Evolutionary conservation across 2,113 vertebrate species (phyloP).

Genomic region (Malurus elegans): DNA sequence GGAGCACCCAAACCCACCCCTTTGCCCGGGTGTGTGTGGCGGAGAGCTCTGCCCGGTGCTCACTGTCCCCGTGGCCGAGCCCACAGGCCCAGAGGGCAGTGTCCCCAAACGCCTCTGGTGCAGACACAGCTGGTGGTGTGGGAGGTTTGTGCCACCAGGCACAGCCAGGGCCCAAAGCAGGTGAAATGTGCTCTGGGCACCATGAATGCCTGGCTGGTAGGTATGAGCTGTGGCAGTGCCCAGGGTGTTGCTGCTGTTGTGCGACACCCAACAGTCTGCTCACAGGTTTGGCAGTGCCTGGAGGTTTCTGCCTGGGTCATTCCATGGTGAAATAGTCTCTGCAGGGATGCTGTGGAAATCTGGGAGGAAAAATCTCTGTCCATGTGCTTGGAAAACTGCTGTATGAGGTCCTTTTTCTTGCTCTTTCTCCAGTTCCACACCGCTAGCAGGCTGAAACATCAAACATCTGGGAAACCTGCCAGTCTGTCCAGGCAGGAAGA

Average conservation of each 20-base stretch:
- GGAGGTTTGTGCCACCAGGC: accelerated
- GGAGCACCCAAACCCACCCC: background rate
- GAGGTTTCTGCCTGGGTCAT: background rate
- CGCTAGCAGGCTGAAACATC: background rate
- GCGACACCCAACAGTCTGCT: background rate
- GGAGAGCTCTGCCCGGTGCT: background rate
- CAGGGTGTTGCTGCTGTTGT: accelerated
- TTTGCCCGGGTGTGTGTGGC: background rate
- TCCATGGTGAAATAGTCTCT: background rate
- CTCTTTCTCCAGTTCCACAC: background rate
- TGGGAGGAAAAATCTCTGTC: background rate
- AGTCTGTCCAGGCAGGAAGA: background rate
- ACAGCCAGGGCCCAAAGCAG: background rate
- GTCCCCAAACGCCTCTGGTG: background rate
- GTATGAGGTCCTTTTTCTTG: background rate
- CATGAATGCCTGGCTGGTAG: background rate
- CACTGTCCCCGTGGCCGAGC: background rate
- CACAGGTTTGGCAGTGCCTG: background rate
- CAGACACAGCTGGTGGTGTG: accelerated
- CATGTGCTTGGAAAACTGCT: background rate
- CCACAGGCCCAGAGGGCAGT: background rate
- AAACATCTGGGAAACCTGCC: background rate
- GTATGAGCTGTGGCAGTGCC: background rate
- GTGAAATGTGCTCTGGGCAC: background rate
- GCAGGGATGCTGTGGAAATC: background rate